phyloP scores from a whole-genome alignment of 2,888 invertebrate genomes.

The Harpalus rubripes region DNA sequence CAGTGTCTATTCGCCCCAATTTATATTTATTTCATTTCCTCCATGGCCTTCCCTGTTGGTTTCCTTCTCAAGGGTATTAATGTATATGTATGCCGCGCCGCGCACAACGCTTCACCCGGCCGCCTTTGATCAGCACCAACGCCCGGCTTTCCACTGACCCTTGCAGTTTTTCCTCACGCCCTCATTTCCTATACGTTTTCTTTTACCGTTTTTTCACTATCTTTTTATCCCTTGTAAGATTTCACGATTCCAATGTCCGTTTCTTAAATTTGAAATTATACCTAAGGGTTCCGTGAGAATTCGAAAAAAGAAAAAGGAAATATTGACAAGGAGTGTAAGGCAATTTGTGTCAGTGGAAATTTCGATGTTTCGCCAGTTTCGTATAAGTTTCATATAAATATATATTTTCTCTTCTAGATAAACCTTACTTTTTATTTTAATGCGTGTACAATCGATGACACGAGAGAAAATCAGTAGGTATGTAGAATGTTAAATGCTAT shows the following conservation, averaged over 20 bases:
- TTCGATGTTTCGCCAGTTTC: neutral
- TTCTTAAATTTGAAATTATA: constrained; percentile 35
- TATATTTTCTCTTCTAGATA: neutral
- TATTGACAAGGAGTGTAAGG: neutral
- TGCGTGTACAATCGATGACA: too few relatives aligned
- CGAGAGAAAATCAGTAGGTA: too few relatives aligned
- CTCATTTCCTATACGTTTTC: constrained; percentile 36
- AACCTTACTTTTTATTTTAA: neutral
- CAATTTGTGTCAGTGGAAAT: neutral
- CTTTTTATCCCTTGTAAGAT: constrained; percentile 42
- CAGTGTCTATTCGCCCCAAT: neutral
- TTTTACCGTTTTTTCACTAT: constrained; percentile 50
- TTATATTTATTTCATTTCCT: constrained; percentile 24
- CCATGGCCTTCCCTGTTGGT: neutral
- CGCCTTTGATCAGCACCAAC: constrained; percentile 26
- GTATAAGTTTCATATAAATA: neutral
- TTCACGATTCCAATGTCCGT: constrained; percentile 11
- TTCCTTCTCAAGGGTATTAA: neutral
- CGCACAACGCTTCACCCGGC: neutral
- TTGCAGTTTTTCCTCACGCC: constrained; percentile 45
- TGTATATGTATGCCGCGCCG: constrained; percentile 1
- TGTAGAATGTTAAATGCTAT: too few relatives aligned
- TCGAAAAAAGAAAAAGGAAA: neutral
- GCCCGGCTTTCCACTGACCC: constrained; percentile 30
- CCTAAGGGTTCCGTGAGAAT: neutral